Evolutionary conservation across 2,797 vertebrate species (phyloP).

Genomic region (Pseudochromis fuscus): DNA sequence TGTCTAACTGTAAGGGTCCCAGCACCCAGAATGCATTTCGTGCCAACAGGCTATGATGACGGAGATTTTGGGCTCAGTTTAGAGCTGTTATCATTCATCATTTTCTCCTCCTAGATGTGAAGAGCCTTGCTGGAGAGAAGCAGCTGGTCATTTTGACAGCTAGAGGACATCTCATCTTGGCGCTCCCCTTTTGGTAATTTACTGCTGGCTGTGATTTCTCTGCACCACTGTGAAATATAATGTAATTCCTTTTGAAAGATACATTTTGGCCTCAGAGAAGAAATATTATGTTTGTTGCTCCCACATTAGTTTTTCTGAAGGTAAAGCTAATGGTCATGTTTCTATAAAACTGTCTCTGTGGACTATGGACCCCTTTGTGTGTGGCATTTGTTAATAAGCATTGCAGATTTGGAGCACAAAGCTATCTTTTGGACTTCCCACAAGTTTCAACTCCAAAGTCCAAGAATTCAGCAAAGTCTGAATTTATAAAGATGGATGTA

Average conservation of each 20-base stretch:
- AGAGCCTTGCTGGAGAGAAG: constrained; percentile 9
- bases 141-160: constrained; percentile 21
- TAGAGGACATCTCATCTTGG: constrained; percentile 21
- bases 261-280: background rate
- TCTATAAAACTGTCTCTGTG: too few species aligned
- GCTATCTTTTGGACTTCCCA: too few species aligned
- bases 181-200: constrained; percentile 8
- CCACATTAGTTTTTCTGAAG: background rate
- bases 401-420: too few species aligned
- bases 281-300: background rate
- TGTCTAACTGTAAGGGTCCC: background rate
- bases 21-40: background rate
- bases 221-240: constrained; percentile 13
- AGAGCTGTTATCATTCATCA: constrained; percentile 16
- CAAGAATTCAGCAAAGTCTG: too few species aligned
- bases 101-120: constrained; percentile 24
- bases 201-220: constrained; percentile 1
- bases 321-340: background rate
- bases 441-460: too few species aligned
- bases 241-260: background rate
- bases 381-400: too few species aligned
- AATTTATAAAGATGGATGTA: too few species aligned
- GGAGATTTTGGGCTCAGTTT: constrained; percentile 3
- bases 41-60: background rate
- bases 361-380: too few species aligned